Evolutionary conservation across 2,888 invertebrate species (phyloP).

Genomic region (Drosophila prostipennis): DNA sequence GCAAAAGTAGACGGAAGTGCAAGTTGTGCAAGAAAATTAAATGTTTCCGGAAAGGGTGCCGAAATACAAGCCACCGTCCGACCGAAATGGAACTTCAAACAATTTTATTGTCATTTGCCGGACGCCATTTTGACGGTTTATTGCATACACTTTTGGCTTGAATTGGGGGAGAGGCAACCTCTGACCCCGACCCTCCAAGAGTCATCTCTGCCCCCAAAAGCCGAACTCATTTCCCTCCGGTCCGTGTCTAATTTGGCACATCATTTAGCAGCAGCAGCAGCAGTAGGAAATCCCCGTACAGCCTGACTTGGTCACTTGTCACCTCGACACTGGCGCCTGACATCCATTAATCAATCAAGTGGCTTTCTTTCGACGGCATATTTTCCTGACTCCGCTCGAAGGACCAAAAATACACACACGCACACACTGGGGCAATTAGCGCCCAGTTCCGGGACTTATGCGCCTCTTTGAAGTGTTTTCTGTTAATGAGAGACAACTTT

Average conservation of each 20-base stretch:
- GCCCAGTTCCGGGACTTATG: constrained; percentile 55
- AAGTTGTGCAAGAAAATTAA: constrained; percentile 75
- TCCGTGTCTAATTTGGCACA: constrained; percentile 69
- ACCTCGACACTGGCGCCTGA: constrained; percentile 66
- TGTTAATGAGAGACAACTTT: constrained; percentile 61
- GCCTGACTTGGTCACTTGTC: constrained; percentile 72
- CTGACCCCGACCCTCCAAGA: constrained; percentile 5
- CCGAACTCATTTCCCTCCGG: not conserved
- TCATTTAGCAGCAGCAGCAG: constrained; percentile 62
- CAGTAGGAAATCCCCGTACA: constrained; percentile 39
- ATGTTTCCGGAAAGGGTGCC: constrained; percentile 53
- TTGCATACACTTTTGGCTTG: constrained; percentile 50
- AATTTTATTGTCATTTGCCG: constrained; percentile 67
- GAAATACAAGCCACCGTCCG: constrained; percentile 10
- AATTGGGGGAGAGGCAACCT: not conserved
- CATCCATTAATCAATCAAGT: constrained; percentile 76
- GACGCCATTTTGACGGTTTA: constrained; percentile 72
- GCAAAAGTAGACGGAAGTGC: constrained; percentile 78
- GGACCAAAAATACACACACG: constrained; percentile 18
- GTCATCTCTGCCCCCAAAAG: not conserved
- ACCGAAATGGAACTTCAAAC: constrained; percentile 34
- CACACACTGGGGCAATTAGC: constrained; percentile 59
- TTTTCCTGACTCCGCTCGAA: constrained; percentile 36
- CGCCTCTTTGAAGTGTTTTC: constrained; percentile 61
- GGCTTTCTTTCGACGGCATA: constrained; percentile 19